Conservation (phyloP, 1,140 invertebrate genomes). For the Chelonus insularis region DNA sequence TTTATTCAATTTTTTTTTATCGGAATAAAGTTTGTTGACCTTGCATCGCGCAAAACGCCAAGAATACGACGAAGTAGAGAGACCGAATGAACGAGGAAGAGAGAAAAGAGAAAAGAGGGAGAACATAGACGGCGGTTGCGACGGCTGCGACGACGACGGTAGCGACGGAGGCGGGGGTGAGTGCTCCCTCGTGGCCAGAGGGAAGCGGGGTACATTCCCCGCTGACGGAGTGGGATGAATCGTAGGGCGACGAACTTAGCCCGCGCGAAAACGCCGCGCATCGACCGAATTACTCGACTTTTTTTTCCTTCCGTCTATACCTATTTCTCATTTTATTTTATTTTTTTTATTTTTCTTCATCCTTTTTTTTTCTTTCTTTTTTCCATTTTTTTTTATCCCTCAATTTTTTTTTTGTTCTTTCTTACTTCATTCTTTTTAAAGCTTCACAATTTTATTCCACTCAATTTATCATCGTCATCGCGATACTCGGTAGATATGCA, state of each 20-base stretch:
- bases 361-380: background rate
- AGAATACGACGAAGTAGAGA: conserved; percentile 27
- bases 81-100: background rate
- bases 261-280: conserved; percentile 27
- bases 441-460: conserved; percentile 15
- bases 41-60: conserved; percentile 35
- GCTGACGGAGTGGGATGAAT: conserved; percentile 26
- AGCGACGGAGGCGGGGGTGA: conserved; percentile 22
- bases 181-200: conserved; percentile 1
- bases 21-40: conserved; percentile 35
- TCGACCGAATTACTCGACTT: conserved; percentile 33
- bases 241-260: conserved; percentile 34
- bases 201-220: background rate
- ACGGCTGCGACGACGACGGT: conserved; percentile 20
- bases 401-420: background rate
- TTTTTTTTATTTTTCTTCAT: background rate
- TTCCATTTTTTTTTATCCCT: background rate
- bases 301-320: too few species aligned
- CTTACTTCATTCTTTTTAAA: conserved; percentile 5
- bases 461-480: conserved; percentile 22
- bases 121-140: conserved; percentile 10
- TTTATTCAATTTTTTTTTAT: conserved; percentile 30
- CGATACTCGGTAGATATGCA: background rate
- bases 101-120: background rate
- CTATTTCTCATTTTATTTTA: background rate